Evolutionary conservation across 2,113 vertebrate genomes (phyloP).

Genomic region (Circaetus cinerascens): DNA sequence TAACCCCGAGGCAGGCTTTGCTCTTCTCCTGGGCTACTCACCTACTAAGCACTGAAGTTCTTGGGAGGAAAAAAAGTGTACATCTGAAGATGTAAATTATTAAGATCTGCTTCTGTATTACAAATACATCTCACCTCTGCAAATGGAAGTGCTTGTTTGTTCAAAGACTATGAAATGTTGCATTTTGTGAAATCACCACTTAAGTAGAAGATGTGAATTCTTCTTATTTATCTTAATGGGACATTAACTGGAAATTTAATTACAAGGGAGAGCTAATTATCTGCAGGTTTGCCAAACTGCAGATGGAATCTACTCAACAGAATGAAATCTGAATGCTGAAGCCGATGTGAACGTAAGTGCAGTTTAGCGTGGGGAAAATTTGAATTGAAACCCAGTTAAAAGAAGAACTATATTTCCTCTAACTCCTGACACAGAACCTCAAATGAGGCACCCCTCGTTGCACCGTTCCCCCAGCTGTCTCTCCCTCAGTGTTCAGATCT

Average conservation of each 20-base stretch:
- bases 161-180: constrained; percentile 19
- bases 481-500: not conserved
- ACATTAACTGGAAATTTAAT: constrained; percentile 59
- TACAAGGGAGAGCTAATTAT: constrained; percentile 49
- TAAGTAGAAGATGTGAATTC: not conserved
- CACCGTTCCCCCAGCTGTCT: accelerated
- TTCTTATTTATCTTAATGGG: constrained; percentile 54
- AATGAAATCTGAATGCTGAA: not conserved
- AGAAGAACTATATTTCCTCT: not conserved
- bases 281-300: constrained; percentile 41
- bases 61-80: not conserved
- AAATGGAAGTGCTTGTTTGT: constrained; percentile 11
- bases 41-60: not conserved
- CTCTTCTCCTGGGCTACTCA: not conserved
- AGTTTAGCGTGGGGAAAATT: not conserved
- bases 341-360: not conserved
- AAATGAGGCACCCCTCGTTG: accelerated
- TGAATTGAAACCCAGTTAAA: not conserved
- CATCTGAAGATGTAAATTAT: not conserved
- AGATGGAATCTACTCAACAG: constrained; percentile 27
- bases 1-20: not conserved
- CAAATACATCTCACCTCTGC: not conserved
- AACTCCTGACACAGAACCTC: not conserved
- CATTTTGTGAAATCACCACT: not conserved
- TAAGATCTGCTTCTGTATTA: not conserved